Evolutionary conservation across 1,140 invertebrate species (phyloP), one percentile per base, ranked within the genome.

Genomic region (Procambarus virginalis): DNA sequence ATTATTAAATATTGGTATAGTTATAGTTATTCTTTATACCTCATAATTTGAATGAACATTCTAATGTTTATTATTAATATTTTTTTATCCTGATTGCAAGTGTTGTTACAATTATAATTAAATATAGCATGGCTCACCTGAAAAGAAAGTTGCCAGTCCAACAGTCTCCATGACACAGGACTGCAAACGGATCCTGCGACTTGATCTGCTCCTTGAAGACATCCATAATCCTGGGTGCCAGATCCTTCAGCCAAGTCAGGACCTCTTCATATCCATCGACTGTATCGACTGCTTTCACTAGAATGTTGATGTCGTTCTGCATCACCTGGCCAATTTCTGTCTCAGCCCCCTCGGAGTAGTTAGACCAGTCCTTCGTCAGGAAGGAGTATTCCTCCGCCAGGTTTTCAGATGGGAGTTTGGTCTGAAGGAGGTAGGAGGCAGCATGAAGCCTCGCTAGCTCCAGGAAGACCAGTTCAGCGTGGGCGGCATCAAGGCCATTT

Each of bases 101-200:
- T 34, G 34, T 34, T 34, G 34, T 34, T 34, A 34, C 34, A 34
- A 34, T 34, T 34, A 34, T 34, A 34, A 34, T 34, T 34, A 0
- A 34, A 34, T 34, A 34, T 34, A 34, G 51, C 12, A 4, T 17
- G 60, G 2, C 60, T 64, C 46, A 85, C 88, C 91, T 80, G 91
- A 88, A 86, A 45, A 91, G 70, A 51, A 85, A 22, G 55, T 89
- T 84, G 60, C 84, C 86, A 60, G 51, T 80, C 86, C 86, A 84
- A 70, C 68, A 84, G 46, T 89, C 75, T 12, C 85, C 86, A 60
- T 87, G 82, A 60, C 70, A 82, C 58, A 86, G 34, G 5, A 64
- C 79, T 10, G 14, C 48, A 22, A 64, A 64, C 20, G 64, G 79
- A 20, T 34, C 48, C 9, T 8, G 46, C 3, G 4, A 9, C 20